Evolutionary conservation across 2,797 vertebrate species (phyloP).

Genomic region (Phoxinus dragarum): DNA sequence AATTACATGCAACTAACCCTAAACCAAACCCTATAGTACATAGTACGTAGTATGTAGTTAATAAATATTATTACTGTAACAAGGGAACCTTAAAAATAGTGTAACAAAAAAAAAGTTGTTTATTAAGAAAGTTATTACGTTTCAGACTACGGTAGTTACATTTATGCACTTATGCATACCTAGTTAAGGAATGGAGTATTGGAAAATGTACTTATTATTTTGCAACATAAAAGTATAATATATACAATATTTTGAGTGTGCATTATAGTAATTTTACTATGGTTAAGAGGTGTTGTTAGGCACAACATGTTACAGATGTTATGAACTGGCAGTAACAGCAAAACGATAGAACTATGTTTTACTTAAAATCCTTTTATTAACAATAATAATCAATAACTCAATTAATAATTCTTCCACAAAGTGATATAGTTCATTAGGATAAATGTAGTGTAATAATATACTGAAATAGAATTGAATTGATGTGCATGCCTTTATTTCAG

Average conservation of each 20-base stretch:
- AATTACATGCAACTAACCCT: no score
- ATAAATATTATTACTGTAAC: background rate
- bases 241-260: background rate
- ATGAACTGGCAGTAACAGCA: background rate
- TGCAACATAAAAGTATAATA: background rate
- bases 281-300: background rate
- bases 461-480: slow-evolving; percentile 23
- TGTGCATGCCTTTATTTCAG: background rate
- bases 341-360: background rate
- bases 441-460: background rate
- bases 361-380: background rate
- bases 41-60: no score
- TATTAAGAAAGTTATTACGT: background rate
- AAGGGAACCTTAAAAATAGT: background rate
- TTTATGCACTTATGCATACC: background rate
- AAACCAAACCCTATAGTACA: background rate
- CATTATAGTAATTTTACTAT: slow-evolving; percentile 3
- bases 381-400: background rate
- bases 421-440: background rate
- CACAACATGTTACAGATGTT: background rate
- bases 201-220: background rate
- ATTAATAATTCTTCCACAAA: background rate
- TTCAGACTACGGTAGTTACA: no score
- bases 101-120: background rate
- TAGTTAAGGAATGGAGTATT: background rate